Evolutionary conservation across 2,888 invertebrate species (phyloP), one percentile per base, ranked within the genome.

Genomic region (Mystacides longicornis): DNA sequence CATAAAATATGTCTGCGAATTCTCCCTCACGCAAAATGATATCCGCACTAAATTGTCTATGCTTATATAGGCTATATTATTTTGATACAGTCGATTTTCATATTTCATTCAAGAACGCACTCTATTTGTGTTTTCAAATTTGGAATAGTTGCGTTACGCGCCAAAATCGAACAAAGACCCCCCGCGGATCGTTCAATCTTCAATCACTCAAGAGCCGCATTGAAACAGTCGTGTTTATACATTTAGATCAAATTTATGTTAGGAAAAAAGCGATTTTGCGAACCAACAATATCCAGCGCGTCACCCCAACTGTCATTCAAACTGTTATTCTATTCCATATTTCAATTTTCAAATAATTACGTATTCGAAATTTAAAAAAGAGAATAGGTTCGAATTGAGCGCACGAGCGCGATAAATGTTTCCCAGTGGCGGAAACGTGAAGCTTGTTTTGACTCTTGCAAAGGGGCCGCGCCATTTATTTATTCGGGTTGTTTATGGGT

Each of bases 381-480:
- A 37, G 45, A 48, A 55, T 57, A 55, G 23, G n/a, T n/a, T n/a
- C n/a, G 54, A 37, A 46, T 37, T 21, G 43, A 31, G 52, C 58
- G 51, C 60, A 60, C 60, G 56, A 52, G 60, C 60, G 60, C 49
- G 52, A 45, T 60, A 60, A 58, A 57, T 54, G 54, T 43, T 37
- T 55, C 53, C 54, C 31, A 7, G 33, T 42, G 48, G 46, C 43
- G 48, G 51, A 49, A 52, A 42, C 52, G 20, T 18, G 46, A 49
- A 54, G 52, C 52, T 37, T 60, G 60, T 59, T 59, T 57, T 57
- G 59, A 55, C 49, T 56, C 31, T 20, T 49, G 31, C n/a, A 33
- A 52, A 31, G 50, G 21, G 50, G 52, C 51, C 52, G 22, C 52
- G 50, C 54, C 55, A 52, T 48, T 50, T 27, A 7, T 4, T 37